phyloP scores from a whole-genome alignment of 1,140 invertebrate species.

The Popillia japonica region DNA sequence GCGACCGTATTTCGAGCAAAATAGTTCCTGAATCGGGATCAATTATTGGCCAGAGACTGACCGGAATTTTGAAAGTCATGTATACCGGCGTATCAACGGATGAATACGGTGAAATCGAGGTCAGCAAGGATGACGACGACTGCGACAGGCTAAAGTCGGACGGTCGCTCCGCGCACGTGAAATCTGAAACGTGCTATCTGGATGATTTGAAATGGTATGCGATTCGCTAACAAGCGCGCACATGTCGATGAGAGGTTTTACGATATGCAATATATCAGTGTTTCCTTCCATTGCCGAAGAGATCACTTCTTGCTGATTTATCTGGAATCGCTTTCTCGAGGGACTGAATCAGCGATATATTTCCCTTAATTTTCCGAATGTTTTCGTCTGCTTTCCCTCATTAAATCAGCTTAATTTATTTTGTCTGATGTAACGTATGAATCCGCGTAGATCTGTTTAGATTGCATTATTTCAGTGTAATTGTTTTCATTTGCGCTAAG shows the following conservation, averaged over 20 bases:
- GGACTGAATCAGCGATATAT: not conserved
- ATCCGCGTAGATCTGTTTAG: too few species aligned
- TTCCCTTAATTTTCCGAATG: not conserved
- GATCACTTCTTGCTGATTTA: not conserved
- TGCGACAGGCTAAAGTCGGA: not conserved
- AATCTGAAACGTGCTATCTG: not conserved
- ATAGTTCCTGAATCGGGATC: not conserved
- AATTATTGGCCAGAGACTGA: not conserved
- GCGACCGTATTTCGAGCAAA: not conserved
- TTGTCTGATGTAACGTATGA: too few species aligned
- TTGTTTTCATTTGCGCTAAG: too few species aligned
- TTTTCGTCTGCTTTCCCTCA: not conserved
- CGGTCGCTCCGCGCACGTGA: not conserved
- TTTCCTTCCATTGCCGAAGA: not conserved
- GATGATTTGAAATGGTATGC: not conserved
- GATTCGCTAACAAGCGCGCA: not conserved
- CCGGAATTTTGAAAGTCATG: not conserved
- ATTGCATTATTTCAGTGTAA: too few species aligned
- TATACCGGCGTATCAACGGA: not conserved
- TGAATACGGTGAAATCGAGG: not conserved
- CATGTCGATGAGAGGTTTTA: not conserved
- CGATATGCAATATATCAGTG: slow-evolving; percentile 10
- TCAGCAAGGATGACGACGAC: not conserved
- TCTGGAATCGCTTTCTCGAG: not conserved
- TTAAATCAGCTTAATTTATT: not conserved